A percentile compares a stretch with the other conserved stretches of the same genome.
phyloP scores from a whole-genome alignment of 2,797 vertebrate species.

The Mormyrops attenuatus region DNA sequence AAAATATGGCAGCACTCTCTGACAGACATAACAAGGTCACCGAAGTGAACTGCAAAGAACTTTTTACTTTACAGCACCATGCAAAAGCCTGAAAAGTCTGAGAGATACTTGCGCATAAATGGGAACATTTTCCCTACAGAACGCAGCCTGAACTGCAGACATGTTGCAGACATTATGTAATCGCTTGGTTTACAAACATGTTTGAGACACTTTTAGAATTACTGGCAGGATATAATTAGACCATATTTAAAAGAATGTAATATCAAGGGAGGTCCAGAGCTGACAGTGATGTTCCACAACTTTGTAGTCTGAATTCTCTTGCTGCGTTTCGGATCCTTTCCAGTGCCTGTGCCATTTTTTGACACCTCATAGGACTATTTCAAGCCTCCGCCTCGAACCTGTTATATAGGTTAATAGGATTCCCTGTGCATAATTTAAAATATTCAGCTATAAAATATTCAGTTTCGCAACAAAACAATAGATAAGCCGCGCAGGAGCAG shows the following conservation, averaged over 20 bases:
- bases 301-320: slow-evolving; percentile 15
- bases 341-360: slow-evolving; percentile 18
- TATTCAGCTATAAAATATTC: slow-evolving; percentile 47
- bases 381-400: slow-evolving; percentile 36
- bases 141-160: background rate
- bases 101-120: background rate
- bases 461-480: slow-evolving; percentile 42
- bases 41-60: background rate
- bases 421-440: slow-evolving; percentile 51
- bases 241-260: slow-evolving; percentile 8
- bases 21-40: background rate
- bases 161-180: slow-evolving; percentile 12
- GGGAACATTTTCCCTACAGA: background rate
- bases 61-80: background rate
- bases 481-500: slow-evolving; percentile 28
- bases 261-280: background rate
- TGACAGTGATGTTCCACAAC: slow-evolving; percentile 28
- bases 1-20: background rate
- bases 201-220: slow-evolving; percentile 7
- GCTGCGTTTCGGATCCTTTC: slow-evolving; percentile 4
- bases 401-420: slow-evolving; percentile 52
- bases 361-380: slow-evolving; percentile 34
- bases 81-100: background rate
- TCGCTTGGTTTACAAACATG: slow-evolving; percentile 13
- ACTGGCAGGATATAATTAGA: slow-evolving; percentile 14